phyloP scores from a whole-genome alignment of 1,140 invertebrate genomes.

The Cecropterus lyciades region DNA sequence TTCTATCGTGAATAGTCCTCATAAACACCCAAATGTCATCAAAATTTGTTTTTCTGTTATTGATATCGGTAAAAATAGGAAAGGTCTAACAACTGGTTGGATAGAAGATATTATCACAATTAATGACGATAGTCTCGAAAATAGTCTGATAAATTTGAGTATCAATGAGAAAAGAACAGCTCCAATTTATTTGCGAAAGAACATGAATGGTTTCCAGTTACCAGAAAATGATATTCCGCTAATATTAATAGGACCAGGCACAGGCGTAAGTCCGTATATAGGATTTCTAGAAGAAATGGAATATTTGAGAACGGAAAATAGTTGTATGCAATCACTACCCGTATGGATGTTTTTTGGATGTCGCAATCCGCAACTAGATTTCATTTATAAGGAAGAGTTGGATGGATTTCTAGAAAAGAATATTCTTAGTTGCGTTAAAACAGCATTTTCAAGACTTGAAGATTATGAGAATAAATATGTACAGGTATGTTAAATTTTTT shows the following conservation, averaged over 20 bases:
- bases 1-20: slow-evolving; percentile 90
- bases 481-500: slow-evolving; percentile 53
- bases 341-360: slow-evolving; percentile 91
- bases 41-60: slow-evolving; percentile 90
- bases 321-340: slow-evolving; percentile 65
- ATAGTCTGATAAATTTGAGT: slow-evolving; percentile 54
- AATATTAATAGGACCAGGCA: slow-evolving; percentile 93
- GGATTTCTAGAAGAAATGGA: slow-evolving; percentile 86
- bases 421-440: slow-evolving; percentile 84
- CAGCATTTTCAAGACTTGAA: slow-evolving; percentile 88
- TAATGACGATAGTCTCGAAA: slow-evolving; percentile 47
- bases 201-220: slow-evolving; percentile 85
- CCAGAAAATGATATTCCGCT: slow-evolving; percentile 85
- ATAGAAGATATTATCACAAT: slow-evolving; percentile 74
- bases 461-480: slow-evolving; percentile 83
- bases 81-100: slow-evolving; percentile 89
- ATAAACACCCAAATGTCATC: slow-evolving; percentile 76
- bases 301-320: slow-evolving; percentile 45
- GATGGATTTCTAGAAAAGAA: slow-evolving; percentile 76
- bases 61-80: slow-evolving; percentile 79
- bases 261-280: slow-evolving; percentile 92
- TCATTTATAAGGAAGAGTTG: slow-evolving; percentile 86
- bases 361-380: slow-evolving; percentile 87
- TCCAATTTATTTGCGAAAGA: slow-evolving; percentile 87
- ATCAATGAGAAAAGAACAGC: slow-evolving; percentile 53